A percentile compares a stretch with the other conserved stretches of the same genome.
Evolutionary conservation across 2,888 invertebrate genomes (phyloP).

Genomic region (Uloborus plumipes): DNA sequence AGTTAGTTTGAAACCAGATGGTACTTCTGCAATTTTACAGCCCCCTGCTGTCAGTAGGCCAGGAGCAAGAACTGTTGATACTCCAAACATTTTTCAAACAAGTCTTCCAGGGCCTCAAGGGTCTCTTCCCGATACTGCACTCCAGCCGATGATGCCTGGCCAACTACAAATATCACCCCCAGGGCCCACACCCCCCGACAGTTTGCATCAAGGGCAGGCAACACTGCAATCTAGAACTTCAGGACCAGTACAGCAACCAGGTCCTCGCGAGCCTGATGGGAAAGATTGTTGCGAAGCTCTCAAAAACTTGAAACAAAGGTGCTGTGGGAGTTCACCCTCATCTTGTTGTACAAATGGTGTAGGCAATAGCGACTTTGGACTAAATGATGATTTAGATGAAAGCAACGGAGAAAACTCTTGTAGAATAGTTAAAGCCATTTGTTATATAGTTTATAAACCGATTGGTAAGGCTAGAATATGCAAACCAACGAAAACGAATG

Average conservation of each 20-base stretch:
- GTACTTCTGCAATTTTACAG: too few relatives aligned
- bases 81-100: background rate
- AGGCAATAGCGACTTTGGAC: conserved; percentile 18
- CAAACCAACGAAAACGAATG: conserved; percentile 46
- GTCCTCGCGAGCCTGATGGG: conserved; percentile 29
- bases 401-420: conserved; percentile 28
- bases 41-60: too few relatives aligned
- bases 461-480: conserved; percentile 59
- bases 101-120: background rate
- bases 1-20: background rate
- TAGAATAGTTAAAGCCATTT: conserved; percentile 56
- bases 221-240: background rate
- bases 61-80: too few relatives aligned
- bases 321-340: conserved; percentile 22
- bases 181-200: background rate
- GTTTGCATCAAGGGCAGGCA: background rate
- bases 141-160: background rate
- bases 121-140: background rate
- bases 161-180: conserved; percentile 10
- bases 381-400: conserved; percentile 40
- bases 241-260: conserved; percentile 7
- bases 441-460: conserved; percentile 63
- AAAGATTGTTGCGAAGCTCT: conserved; percentile 40
- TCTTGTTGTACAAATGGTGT: conserved; percentile 17
- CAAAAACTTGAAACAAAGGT: conserved; percentile 32